Percentiles rank a stretch among this genome's conserved stretches.
Conservation (phyloP, 2,113 vertebrate genomes). For the Cercocebus atys region DNA sequence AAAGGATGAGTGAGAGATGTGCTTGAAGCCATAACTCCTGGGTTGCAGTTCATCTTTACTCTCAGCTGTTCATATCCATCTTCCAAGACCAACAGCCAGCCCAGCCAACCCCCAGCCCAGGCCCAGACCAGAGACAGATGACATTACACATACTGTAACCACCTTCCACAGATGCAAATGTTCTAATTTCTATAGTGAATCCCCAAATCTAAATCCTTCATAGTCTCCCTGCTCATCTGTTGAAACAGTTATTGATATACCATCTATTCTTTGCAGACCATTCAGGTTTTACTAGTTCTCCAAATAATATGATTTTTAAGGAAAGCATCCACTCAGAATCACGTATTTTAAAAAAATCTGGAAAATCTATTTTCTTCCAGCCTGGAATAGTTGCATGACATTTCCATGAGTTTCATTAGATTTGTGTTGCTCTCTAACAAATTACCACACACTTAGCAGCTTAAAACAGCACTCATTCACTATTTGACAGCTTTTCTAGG, state of each 20-base stretch:
- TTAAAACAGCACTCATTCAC: neutral
- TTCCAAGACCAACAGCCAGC: neutral
- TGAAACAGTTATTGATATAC: neutral
- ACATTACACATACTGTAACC: fast-evolving
- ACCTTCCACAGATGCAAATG: neutral
- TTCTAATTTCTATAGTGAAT: neutral
- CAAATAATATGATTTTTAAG: neutral
- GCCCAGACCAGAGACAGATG: neutral
- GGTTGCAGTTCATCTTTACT: too few species aligned
- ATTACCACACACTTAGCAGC: neutral
- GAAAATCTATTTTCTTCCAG: neutral
- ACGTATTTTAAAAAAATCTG: neutral
- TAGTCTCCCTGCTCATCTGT: neutral
- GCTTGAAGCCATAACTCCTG: too few species aligned
- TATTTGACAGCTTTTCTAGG: neutral
- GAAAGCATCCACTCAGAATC: neutral
- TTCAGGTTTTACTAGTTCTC: neutral
- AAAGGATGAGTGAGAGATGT: too few species aligned
- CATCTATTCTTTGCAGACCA: neutral
- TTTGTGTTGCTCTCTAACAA: neutral
- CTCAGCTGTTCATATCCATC: too few species aligned
- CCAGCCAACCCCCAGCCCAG: neutral
- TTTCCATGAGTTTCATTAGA: neutral
- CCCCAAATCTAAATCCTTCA: neutral
- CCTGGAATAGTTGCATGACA: neutral